These are phyloP conservation scores for Lagodon rhomboides DNA, from an alignment of 2,797 vertebrate species.

Conservation along the genomic window DNA sequence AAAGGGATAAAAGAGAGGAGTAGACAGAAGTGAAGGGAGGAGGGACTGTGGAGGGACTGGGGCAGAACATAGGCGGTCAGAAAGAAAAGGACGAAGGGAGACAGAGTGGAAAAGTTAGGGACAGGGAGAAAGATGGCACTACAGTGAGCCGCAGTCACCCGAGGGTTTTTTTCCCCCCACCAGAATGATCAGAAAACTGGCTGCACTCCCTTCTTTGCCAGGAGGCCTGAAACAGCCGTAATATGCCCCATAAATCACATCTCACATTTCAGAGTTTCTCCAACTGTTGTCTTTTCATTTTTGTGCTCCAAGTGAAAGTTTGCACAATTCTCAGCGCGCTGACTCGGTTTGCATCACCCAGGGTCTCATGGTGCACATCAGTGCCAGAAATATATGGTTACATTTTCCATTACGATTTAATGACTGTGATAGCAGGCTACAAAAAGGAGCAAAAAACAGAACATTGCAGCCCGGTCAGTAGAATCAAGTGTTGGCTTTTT, in stretches of 20 bases:
- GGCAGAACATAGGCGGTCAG: conserved; percentile 35
- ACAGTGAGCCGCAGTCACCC: conserved; percentile 59
- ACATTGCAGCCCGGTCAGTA: background rate
- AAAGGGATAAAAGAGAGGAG: conserved; percentile 41
- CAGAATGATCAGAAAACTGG: conserved; percentile 70
- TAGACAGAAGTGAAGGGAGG: conserved; percentile 38
- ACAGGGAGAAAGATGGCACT: conserved; percentile 53
- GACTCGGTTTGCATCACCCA: conserved; percentile 32
- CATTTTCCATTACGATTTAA: background rate
- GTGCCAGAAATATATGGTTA: conserved; percentile 16
- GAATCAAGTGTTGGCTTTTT: too few relatives aligned
- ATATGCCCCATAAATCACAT: conserved; percentile 78
- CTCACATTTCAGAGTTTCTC: conserved; percentile 71
- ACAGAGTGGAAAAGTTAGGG: conserved; percentile 63
- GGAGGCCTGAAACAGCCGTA: conserved; percentile 68
- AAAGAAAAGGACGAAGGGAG: conserved; percentile 51
- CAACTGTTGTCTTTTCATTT: conserved; percentile 55
- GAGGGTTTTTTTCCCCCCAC: conserved; percentile 40
- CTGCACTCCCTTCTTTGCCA: conserved; percentile 55
- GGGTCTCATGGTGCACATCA: conserved; percentile 15
- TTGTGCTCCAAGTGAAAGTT: conserved; percentile 46
- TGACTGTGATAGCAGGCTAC: background rate
- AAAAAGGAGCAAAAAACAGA: background rate
- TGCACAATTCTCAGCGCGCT: conserved; percentile 35
- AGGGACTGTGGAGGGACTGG: conserved; percentile 21